Conservation (phyloP, 2,888 invertebrate genomes). For the Chironomus riparius region DNA sequence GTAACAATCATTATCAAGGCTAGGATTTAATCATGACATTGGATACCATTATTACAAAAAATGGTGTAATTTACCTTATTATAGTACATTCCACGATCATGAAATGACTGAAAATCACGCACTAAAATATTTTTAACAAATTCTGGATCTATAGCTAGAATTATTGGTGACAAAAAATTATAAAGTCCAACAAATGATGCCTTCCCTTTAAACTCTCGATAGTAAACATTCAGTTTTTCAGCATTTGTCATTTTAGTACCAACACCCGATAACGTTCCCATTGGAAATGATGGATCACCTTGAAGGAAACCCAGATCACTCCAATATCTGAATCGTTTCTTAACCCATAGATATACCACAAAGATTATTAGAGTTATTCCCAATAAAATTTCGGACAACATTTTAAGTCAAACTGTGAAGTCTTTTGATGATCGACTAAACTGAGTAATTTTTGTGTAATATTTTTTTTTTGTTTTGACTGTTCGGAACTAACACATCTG, state of each 20-base stretch:
- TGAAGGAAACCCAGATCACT: neutral
- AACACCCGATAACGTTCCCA: neutral
- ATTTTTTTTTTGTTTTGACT: too few relatives aligned
- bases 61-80: conserved; percentile 18
- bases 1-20: too few relatives aligned
- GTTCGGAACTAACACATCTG: too few relatives aligned
- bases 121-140: conserved; percentile 29
- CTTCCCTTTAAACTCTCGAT: conserved; percentile 32
- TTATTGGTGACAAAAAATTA: conserved; percentile 27
- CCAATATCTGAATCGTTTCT: neutral
- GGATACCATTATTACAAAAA: too few relatives aligned
- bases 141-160: conserved; percentile 28
- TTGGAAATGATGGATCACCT: neutral
- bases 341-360: neutral
- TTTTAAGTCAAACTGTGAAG: too few relatives aligned
- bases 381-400: too few relatives aligned
- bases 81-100: conserved; percentile 30
- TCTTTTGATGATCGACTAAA: too few relatives aligned
- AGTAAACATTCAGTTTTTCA: conserved; percentile 29
- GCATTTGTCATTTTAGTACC: neutral
- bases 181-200: conserved; percentile 27
- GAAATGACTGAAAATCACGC: conserved; percentile 29
- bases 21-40: too few relatives aligned
- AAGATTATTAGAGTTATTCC: conserved; percentile 34
- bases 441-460: too few relatives aligned